Percentiles rank a stretch among this genome's conserved stretches.
phyloP scores from a whole-genome alignment of 2,797 vertebrate species.

The Philypnodon macrostomus region DNA sequence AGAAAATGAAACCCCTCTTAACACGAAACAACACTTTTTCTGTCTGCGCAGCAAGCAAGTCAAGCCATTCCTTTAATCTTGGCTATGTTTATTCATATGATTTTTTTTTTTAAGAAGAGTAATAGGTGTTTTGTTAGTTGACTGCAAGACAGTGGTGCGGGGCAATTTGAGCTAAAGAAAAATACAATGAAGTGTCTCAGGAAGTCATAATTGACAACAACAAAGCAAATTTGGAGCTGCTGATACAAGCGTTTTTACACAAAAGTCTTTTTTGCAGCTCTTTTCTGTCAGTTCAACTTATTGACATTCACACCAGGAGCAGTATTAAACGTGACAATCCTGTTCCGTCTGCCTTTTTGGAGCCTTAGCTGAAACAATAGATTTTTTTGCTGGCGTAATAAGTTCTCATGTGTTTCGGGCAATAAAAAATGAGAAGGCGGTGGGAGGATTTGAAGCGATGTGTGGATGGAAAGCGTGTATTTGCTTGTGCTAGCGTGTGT shows the following conservation, averaged over 20 bases:
- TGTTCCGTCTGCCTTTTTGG: constrained; percentile 58
- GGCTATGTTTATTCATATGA: constrained; percentile 76
- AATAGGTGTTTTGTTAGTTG: constrained; percentile 71
- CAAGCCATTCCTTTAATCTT: constrained; percentile 75
- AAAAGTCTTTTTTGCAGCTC: constrained; percentile 62
- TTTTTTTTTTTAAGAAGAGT: constrained; percentile 54
- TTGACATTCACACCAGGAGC: constrained; percentile 71
- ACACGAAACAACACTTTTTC: constrained; percentile 68
- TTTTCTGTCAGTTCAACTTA: constrained; percentile 68
- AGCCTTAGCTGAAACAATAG: constrained; percentile 55
- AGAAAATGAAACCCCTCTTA: constrained; percentile 65
- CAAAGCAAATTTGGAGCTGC: constrained; percentile 74
- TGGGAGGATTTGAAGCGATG: constrained; percentile 43
- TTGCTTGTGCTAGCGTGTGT: constrained; percentile 52
- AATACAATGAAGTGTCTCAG: constrained; percentile 67
- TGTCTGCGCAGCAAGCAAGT: constrained; percentile 72
- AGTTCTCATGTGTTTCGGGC: constrained; percentile 51
- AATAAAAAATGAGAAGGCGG: constrained; percentile 41
- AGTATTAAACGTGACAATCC: constrained; percentile 69
- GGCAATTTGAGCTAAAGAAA: constrained; percentile 62
- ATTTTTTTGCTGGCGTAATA: constrained; percentile 49
- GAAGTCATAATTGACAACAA: constrained; percentile 77
- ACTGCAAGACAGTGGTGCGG: constrained; percentile 60
- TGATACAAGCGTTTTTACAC: constrained; percentile 63
- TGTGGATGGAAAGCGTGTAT: constrained; percentile 55